Evolutionary conservation across 2,888 invertebrate genomes (phyloP).

Genomic region (Scelioninae gen. 1): DNA sequence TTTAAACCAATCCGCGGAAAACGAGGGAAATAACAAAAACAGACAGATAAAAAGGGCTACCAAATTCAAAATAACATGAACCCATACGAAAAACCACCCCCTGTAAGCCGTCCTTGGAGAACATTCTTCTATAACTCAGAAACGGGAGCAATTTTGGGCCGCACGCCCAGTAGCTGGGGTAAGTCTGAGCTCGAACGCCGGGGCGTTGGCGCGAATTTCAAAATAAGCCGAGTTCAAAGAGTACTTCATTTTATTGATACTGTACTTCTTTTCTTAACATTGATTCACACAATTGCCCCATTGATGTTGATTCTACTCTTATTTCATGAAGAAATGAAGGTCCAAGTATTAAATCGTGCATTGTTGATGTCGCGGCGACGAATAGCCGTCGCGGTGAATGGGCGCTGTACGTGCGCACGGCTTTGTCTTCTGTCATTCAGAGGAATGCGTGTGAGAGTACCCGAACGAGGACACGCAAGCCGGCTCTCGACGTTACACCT

Average conservation of each 20-base stretch:
- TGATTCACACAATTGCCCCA: too few species aligned
- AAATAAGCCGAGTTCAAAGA: too few species aligned
- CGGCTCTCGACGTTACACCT: conserved; percentile 41
- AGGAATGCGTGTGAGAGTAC: conserved; percentile 67
- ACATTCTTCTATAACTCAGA: conserved; percentile 86
- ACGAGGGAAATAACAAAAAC: too few species aligned
- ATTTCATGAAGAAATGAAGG: too few species aligned
- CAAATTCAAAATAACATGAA: too few species aligned
- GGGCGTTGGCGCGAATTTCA: conserved; percentile 43
- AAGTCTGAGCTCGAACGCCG: conserved; percentile 77
- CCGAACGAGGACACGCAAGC: conserved; percentile 64
- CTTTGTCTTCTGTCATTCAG: conserved; percentile 66
- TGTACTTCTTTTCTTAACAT: too few species aligned
- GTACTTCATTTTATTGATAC: too few species aligned
- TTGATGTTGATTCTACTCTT: too few species aligned
- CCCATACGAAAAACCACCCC: conserved; percentile 85
- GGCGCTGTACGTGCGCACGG: conserved; percentile 62
- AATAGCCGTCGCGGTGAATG: conserved; percentile 57
- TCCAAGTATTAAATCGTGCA: too few species aligned
- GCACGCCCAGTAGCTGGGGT: conserved; percentile 88
- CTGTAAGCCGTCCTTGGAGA: conserved; percentile 80
- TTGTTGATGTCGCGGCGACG: background rate
- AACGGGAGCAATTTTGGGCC: conserved; percentile 86
- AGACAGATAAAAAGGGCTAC: too few species aligned
- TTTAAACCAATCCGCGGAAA: conserved; percentile 55